Evolutionary conservation across 2,113 vertebrate genomes (phyloP).

Genomic region (Myrmecobius fasciatus): DNA sequence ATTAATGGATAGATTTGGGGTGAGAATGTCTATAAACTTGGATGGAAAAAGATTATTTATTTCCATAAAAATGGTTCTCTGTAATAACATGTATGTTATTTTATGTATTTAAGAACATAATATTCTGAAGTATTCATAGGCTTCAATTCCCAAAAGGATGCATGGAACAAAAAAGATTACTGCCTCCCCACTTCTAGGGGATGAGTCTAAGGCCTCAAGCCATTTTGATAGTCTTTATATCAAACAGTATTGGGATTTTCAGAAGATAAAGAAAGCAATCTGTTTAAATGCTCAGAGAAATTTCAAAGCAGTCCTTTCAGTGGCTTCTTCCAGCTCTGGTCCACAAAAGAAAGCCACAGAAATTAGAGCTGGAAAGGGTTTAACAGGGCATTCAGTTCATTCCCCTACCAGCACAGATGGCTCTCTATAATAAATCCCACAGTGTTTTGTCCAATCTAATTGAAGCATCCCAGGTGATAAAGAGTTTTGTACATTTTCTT

Average conservation of each 20-base stretch:
- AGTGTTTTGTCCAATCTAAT: fast-evolving
- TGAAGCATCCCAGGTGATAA: not conserved
- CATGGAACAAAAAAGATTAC: not conserved
- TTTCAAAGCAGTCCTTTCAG: conserved; percentile 29
- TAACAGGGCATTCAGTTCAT: fast-evolving
- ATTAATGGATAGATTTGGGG: not conserved
- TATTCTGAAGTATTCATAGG: not conserved
- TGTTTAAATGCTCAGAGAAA: conserved; percentile 39
- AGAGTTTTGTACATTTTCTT: not conserved
- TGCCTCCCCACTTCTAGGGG: not conserved
- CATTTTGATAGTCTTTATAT: conserved; percentile 37
- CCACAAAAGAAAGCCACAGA: conserved; percentile 34
- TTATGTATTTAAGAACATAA: not conserved
- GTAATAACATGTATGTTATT: not conserved
- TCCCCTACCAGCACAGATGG: not conserved
- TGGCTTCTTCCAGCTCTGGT: not conserved
- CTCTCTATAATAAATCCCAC: not conserved
- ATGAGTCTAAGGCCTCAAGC: conserved; percentile 24
- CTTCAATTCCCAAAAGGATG: not conserved
- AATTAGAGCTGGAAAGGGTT: not conserved
- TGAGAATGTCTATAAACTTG: not conserved
- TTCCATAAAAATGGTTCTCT: not conserved
- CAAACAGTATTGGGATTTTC: not conserved
- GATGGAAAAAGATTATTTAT: not conserved
- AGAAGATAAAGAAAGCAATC: conserved; percentile 28